A percentile compares a stretch with the other conserved stretches of the same genome.
phyloP scores from a whole-genome alignment of 35 echinoderm and acorn worm species.

The Ptychodera flava region DNA sequence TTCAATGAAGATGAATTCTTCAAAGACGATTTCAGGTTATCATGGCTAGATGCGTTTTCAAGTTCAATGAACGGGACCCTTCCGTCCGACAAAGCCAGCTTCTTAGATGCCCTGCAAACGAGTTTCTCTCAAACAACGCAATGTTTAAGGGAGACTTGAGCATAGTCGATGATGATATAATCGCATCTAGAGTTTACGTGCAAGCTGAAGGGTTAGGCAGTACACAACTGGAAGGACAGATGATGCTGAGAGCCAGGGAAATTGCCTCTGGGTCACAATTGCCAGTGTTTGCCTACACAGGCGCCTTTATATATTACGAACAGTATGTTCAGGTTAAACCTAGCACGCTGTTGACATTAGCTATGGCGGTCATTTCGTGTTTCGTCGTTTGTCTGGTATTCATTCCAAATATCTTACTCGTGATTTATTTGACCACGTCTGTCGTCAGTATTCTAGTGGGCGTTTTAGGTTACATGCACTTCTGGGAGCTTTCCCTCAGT shows the following conservation, averaged over 20 bases:
- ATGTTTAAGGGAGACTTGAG: not conserved
- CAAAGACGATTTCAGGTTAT: not conserved
- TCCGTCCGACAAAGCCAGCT: not conserved
- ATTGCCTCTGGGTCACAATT: constrained; percentile 23
- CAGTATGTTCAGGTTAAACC: not conserved
- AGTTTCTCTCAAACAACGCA: not conserved
- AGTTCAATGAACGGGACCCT: not conserved
- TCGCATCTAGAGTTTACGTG: not conserved
- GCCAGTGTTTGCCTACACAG: not conserved
- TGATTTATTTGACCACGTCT: not conserved
- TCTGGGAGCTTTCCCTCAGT: not conserved
- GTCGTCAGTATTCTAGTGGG: not conserved
- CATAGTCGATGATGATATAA: not conserved
- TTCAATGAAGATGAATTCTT: not conserved
- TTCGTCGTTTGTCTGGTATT: not conserved
- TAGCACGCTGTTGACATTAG: not conserved
- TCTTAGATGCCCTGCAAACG: not conserved
- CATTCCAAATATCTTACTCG: not conserved
- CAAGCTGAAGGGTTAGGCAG: not conserved
- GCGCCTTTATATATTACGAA: not conserved
- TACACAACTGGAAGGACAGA: constrained; percentile 22
- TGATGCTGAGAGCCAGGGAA: constrained; percentile 51
- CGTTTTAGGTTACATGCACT: not conserved
- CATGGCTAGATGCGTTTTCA: not conserved
- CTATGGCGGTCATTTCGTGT: not conserved